phyloP scores from a whole-genome alignment of 2,797 vertebrate species.

The Liasis olivaceus region DNA sequence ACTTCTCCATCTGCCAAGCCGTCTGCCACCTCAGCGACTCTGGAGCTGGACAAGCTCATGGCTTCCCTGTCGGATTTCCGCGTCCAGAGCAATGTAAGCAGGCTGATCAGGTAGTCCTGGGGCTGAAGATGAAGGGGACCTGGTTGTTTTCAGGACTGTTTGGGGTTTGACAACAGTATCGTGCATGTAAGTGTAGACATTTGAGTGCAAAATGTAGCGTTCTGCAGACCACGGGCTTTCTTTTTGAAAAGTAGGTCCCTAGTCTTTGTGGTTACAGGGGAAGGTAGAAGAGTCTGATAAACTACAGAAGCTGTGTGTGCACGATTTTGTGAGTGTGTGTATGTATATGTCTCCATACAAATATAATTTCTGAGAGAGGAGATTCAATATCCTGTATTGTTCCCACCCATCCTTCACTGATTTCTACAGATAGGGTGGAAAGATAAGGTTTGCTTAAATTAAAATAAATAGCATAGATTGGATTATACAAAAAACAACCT shows the following conservation, averaged over 20 bases:
- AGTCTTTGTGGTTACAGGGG: neutral
- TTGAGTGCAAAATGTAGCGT: neutral
- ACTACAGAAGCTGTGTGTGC: neutral
- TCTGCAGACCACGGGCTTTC: neutral
- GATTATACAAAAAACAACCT: neutral
- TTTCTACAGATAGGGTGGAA: neutral
- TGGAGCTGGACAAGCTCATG: slow-evolving; percentile 92
- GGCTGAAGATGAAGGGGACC: neutral
- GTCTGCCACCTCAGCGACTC: slow-evolving; percentile 88
- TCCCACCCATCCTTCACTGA: too few relatives aligned
- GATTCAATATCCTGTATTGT: neutral
- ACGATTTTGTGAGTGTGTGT: too few relatives aligned
- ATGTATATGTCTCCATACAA: neutral
- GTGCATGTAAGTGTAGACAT: neutral
- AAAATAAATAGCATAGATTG: neutral
- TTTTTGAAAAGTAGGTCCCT: neutral
- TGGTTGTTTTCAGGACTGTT: neutral
- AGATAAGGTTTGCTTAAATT: too few relatives aligned
- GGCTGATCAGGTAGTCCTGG: neutral
- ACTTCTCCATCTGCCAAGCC: slow-evolving; percentile 71
- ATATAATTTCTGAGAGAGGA: neutral
- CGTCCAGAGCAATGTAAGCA: slow-evolving; percentile 87
- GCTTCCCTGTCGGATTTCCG: slow-evolving; percentile 92
- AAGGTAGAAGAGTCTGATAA: neutral
- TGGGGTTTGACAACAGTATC: neutral